phyloP scores from a whole-genome alignment of 2,797 vertebrate genomes.

The Trematomus bernacchii region DNA sequence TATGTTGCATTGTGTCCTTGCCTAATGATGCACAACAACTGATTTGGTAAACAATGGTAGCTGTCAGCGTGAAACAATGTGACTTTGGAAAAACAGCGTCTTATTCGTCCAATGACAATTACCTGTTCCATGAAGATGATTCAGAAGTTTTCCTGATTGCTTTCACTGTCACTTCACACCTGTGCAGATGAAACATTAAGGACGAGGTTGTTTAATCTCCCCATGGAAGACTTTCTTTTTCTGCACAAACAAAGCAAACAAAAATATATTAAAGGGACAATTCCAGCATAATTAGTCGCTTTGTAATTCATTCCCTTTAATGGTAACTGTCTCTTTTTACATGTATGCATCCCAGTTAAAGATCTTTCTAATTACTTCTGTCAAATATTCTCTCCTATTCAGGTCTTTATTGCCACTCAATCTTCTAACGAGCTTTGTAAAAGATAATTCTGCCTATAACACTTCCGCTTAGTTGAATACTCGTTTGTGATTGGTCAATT shows the following conservation, averaged over 20 bases:
- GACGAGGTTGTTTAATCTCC: neutral
- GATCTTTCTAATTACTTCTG: neutral
- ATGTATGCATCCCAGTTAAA: neutral
- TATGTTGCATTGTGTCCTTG: conserved; percentile 52
- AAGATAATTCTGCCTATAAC: too few relatives aligned
- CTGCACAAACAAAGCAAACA: neutral
- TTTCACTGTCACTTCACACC: neutral
- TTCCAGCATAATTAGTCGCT: neutral
- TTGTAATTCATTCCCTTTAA: neutral
- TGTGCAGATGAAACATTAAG: conserved; percentile 5
- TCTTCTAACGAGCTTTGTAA: too few relatives aligned
- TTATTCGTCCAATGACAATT: conserved; percentile 35
- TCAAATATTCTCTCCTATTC: neutral
- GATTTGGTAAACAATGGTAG: conserved; percentile 49
- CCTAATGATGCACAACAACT: conserved; percentile 54
- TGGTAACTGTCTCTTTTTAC: neutral
- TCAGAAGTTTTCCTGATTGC: conserved; percentile 24
- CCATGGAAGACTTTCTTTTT: neutral
- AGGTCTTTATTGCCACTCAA: too few relatives aligned
- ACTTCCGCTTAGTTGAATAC: too few relatives aligned
- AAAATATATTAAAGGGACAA: neutral
- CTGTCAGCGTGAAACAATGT: conserved; percentile 19
- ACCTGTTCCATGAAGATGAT: conserved; percentile 35
- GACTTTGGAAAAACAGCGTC: conserved; percentile 40
- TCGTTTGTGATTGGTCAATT: too few relatives aligned